Evolutionary conservation across 2,113 vertebrate species (phyloP).

Genomic region (Solea senegalensis): DNA sequence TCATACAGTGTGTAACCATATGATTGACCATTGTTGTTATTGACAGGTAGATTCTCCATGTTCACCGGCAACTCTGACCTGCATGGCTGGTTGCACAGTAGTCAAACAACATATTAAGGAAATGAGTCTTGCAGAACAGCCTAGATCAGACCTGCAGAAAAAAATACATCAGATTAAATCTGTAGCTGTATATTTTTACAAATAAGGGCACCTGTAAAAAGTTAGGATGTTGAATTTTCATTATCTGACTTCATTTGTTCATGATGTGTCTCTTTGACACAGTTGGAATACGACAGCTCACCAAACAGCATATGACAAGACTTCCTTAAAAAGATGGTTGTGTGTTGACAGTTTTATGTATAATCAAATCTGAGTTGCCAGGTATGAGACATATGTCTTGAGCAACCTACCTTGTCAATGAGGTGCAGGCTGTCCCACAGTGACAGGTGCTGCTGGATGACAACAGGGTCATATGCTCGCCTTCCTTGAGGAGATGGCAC

Average conservation of each 20-base stretch:
- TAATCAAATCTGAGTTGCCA: too few species aligned
- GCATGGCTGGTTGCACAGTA: conserved; percentile 73
- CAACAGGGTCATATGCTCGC: conserved; percentile 56
- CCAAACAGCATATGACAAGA: background rate
- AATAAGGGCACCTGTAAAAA: too few species aligned
- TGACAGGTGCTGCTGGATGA: conserved; percentile 82
- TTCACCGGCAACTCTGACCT: conserved; percentile 85
- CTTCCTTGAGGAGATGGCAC: conserved; percentile 60
- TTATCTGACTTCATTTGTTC: too few species aligned
- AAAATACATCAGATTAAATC: background rate
- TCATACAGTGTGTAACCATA: conserved; percentile 92
- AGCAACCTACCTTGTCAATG: conserved; percentile 75
- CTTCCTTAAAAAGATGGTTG: too few species aligned
- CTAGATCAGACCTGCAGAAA: background rate
- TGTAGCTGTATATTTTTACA: background rate
- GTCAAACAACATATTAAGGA: background rate
- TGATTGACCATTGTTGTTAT: conserved; percentile 86
- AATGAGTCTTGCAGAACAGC: background rate
- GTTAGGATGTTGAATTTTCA: too few species aligned
- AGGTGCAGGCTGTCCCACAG: conserved; percentile 87
- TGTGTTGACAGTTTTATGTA: too few species aligned
- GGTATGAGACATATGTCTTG: conserved; percentile 6
- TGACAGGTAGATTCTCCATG: conserved; percentile 90
- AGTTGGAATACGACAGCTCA: background rate
- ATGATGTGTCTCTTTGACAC: too few species aligned